phyloP scores from a whole-genome alignment of 2,888 invertebrate species.

The Nesidiocoris tenuis region DNA sequence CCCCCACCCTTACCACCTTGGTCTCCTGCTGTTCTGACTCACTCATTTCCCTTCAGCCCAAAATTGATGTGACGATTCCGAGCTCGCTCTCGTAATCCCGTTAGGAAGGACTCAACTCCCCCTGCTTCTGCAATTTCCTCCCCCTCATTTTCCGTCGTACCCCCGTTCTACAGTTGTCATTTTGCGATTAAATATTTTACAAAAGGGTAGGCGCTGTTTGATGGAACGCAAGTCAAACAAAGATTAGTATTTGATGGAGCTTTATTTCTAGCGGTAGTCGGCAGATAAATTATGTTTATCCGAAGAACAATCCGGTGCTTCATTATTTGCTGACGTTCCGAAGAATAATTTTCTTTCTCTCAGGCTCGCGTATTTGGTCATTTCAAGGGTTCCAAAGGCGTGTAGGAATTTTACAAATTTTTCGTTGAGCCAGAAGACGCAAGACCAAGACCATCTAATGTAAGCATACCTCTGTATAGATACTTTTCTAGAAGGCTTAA shows the following conservation, averaged over 20 bases:
- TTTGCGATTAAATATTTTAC: background rate
- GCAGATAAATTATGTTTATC: too few relatives aligned
- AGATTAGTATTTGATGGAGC: background rate
- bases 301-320: too few relatives aligned
- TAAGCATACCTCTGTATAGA: too few relatives aligned
- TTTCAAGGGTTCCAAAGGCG: too few relatives aligned
- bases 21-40: background rate
- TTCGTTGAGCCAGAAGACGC: too few relatives aligned
- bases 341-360: too few relatives aligned
- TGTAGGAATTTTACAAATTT: too few relatives aligned
- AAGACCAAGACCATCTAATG: too few relatives aligned
- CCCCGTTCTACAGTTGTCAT: background rate
- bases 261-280: too few relatives aligned
- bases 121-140: background rate
- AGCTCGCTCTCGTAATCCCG: background rate
- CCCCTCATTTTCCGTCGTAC: background rate
- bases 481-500: too few relatives aligned
- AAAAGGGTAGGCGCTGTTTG: background rate
- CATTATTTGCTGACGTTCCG: too few relatives aligned
- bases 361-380: too few relatives aligned
- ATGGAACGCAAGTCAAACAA: background rate
- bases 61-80: background rate
- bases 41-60: background rate
- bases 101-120: background rate
- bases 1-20: background rate